Evolutionary conservation across 2,797 vertebrate species (phyloP).

Genomic region (Melanotaenia boesemani): DNA sequence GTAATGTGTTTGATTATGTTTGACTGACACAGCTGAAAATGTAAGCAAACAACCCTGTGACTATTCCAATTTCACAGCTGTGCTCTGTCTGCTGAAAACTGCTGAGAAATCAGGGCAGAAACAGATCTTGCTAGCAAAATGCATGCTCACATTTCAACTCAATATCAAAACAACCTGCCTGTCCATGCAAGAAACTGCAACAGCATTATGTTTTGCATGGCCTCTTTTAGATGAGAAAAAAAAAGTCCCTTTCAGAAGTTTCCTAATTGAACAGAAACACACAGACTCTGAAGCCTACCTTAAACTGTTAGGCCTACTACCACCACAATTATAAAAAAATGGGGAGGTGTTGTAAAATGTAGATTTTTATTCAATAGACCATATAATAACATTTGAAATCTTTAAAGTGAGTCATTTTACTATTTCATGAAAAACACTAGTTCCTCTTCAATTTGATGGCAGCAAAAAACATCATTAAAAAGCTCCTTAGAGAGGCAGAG

Average conservation of each 20-base stretch:
- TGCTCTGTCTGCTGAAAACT: background rate
- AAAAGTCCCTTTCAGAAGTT: background rate
- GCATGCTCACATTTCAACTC: background rate
- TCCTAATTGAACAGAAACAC: background rate
- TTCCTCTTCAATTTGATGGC: background rate
- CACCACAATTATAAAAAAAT: background rate
- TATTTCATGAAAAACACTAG: background rate
- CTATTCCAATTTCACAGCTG: slow-evolving; percentile 8
- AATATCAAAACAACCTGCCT: background rate
- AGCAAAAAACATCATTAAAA: background rate
- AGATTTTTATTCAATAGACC: no score
- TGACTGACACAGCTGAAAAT: slow-evolving; percentile 9
- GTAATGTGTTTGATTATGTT: slow-evolving; percentile 14
- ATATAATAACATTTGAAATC: background rate
- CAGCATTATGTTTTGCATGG: background rate
- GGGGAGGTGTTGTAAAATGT: background rate
- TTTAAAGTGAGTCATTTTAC: background rate
- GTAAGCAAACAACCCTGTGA: slow-evolving; percentile 1
- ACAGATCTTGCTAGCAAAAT: background rate
- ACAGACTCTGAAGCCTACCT: background rate
- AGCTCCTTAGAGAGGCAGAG: background rate
- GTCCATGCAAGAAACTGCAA: background rate
- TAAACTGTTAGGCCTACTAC: background rate
- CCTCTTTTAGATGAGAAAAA: background rate
- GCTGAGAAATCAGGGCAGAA: slow-evolving; percentile 1